Conservation (phyloP, 2,888 invertebrate genomes). For the Scaeva pyrastri region DNA sequence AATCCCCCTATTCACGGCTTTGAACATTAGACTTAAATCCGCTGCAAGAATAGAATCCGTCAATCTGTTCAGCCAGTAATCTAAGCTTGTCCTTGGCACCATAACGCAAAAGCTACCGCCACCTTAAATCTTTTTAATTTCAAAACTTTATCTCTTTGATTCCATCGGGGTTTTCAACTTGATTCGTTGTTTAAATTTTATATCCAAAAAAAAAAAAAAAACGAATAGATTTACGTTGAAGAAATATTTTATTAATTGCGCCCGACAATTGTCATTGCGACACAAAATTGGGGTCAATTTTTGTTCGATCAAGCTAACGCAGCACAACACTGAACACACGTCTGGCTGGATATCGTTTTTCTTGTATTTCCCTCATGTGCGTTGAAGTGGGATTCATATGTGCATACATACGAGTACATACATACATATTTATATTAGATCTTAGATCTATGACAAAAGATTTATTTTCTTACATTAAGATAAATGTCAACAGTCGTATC, state of each 20-base stretch:
- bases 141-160: slow-evolving; percentile 51
- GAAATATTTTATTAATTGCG: slow-evolving; percentile 53
- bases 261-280: slow-evolving; percentile 63
- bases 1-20: not conserved
- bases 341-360: not conserved
- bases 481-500: slow-evolving; percentile 30
- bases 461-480: slow-evolving; percentile 41
- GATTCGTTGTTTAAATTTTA: slow-evolving; percentile 39
- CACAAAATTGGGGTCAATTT: slow-evolving; percentile 58
- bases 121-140: slow-evolving; percentile 56
- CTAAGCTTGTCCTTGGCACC: slow-evolving; percentile 61
- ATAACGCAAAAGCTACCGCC: slow-evolving; percentile 40
- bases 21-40: not conserved
- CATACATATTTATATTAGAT: slow-evolving; percentile 16
- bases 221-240: slow-evolving; percentile 7
- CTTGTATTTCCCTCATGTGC: not conserved
- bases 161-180: slow-evolving; percentile 55
- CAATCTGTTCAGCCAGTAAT: slow-evolving; percentile 28
- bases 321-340: slow-evolving; percentile 26
- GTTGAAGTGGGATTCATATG: slow-evolving; percentile 40
- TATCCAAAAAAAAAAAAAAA: slow-evolving; percentile 12
- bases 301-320: slow-evolving; percentile 52
- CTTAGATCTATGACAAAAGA: slow-evolving; percentile 42
- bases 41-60: slow-evolving; percentile 52
- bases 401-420: no score